These are phyloP conservation scores for Brachymystax lenok DNA, from an alignment of 2,797 vertebrate genomes.

Conservation along the genomic window DNA sequence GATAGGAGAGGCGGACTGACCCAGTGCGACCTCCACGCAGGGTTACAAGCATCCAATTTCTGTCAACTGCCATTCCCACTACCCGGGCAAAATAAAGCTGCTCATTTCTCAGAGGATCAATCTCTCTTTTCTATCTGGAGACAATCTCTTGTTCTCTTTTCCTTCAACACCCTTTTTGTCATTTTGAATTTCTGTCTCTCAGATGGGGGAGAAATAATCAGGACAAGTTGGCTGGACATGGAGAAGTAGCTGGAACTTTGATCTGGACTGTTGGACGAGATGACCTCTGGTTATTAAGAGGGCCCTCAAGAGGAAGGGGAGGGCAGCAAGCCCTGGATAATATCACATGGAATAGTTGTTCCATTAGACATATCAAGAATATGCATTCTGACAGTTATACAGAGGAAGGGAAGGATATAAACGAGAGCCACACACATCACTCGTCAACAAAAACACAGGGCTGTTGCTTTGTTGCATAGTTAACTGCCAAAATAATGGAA, in stretches of 20 bases:
- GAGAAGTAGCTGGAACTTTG: conserved; percentile 48
- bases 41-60: conserved; percentile 26
- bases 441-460: not conserved
- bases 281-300: not conserved
- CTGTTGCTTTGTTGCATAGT: not conserved
- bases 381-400: conserved; percentile 25
- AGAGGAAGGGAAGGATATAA: conserved; percentile 25
- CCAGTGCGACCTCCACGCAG: conserved; percentile 24
- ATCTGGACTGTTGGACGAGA: conserved; percentile 48
- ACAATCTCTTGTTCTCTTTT: conserved; percentile 30
- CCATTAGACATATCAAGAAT: conserved; percentile 24
- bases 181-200: conserved; percentile 49
- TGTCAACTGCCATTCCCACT: conserved; percentile 57
- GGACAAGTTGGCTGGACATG: conserved; percentile 47
- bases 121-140: conserved; percentile 43
- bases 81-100: conserved; percentile 18
- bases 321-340: conserved; percentile 13
- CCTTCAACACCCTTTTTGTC: not conserved
- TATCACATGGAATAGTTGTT: conserved; percentile 36
- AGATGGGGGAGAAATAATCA: conserved; percentile 54
- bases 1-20: conserved; percentile 31
- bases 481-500: too few species aligned
- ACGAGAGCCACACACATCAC: not conserved
- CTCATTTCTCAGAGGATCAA: conserved; percentile 47
- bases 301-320: not conserved